Base-by-base conservation (phyloP, 2,888 invertebrate genomes). In the Panzeria rudis region DNA sequence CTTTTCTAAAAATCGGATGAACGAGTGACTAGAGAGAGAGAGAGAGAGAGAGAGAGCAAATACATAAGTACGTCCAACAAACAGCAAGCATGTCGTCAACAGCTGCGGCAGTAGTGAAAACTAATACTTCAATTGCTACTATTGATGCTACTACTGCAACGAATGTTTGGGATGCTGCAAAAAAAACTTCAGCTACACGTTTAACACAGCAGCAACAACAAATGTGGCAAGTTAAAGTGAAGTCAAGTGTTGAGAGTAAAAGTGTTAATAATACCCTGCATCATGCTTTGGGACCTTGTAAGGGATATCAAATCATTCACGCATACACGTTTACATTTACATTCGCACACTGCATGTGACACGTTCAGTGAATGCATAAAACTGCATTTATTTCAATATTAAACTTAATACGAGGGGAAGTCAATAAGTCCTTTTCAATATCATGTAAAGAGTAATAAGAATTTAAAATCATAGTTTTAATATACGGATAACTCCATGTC, bases 201-300 rank as follows among this genome's bases (percentile, higher is more conserved):
- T 76, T 71, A 72, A 64, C 25, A 62, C 41, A 80, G 61, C 52
- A 17, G 59, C 56, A 79, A 62, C 56, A 20, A 38, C 68, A 72
- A 61, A 81, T 82, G 86, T 38, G 72, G 71, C 84, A 44, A 41
- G 72, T 15, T 76, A 79, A 86, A 85, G 84, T 73, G 84, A 86
- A 79, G 89, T 87, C 89, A 84, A 87, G 86, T 86, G 62, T 44
- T 61, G 38, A 13, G 32, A 50, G n/a, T 62, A 56, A 61, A 61
- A 69, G 25, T 79, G 78, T 71, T 56, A 44, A 47, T 61, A 92
- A 93, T 72, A 93, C 93, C 52, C 90, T 94, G 47, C 93, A 94
- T 86, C 89, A 93, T 59, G 93, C 94, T 9, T 88, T 94, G 68
- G 92, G 92, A 32, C 93, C 94, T 1, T 91, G 92, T 92, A 87